A percentile compares a stretch with the other conserved stretches of the same genome.
Conservation (phyloP, 2,113 vertebrate species). For the Gobio gobio region DNA sequence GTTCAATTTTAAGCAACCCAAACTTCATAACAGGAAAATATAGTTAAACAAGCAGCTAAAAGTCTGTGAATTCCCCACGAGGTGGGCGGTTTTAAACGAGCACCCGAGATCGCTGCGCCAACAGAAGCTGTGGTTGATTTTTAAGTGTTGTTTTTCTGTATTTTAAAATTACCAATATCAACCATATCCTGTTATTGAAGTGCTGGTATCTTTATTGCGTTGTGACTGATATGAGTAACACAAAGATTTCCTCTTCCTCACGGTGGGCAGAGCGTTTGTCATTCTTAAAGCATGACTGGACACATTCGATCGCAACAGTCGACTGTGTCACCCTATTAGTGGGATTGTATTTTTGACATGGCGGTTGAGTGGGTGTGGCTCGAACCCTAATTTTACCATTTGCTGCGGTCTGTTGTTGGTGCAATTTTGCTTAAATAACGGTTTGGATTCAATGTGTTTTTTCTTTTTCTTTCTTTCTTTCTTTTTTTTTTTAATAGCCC, state of each 20-base stretch:
- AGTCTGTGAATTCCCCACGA: conserved; percentile 65
- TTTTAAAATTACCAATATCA: conserved; percentile 73
- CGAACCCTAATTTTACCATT: conserved; percentile 80
- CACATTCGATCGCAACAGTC: conserved; percentile 71
- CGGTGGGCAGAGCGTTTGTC: neutral
- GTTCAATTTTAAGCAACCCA: conserved; percentile 61
- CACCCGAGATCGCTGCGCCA: conserved; percentile 56
- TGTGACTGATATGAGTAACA: conserved; percentile 60
- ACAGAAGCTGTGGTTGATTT: conserved; percentile 72
- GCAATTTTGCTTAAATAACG: conserved; percentile 77
- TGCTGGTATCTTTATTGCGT: conserved; percentile 71
- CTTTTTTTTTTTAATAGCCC: conserved; percentile 62
- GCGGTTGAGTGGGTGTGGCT: conserved; percentile 77
- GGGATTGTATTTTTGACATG: conserved; percentile 71
- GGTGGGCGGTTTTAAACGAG: conserved; percentile 66
- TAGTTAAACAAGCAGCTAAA: conserved; percentile 56
- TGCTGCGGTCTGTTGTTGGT: conserved; percentile 81
- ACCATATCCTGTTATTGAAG: conserved; percentile 82
- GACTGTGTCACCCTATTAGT: conserved; percentile 79
- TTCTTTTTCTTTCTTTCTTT: conserved; percentile 66
- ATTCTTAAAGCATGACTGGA: conserved; percentile 70
- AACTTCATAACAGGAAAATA: conserved; percentile 64
- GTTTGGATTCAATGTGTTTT: conserved; percentile 70
- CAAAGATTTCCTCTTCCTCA: conserved; percentile 51
- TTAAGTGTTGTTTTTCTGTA: conserved; percentile 76